Conservation (phyloP, 1,140 invertebrate species). For the Megalonaias nervosa region DNA sequence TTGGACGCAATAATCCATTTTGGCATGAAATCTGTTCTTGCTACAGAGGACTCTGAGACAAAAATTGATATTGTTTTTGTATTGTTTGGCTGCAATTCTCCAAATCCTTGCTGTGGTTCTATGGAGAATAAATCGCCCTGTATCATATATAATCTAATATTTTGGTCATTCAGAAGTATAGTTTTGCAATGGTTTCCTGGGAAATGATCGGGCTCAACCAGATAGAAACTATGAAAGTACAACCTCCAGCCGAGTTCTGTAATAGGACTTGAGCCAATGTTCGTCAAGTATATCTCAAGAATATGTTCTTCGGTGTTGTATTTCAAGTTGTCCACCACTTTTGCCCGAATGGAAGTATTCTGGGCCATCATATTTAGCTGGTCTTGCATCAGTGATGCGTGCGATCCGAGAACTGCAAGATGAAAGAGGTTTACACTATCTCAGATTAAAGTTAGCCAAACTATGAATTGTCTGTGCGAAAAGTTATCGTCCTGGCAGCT, state of each 20-base stretch:
- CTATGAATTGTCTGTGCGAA: no score
- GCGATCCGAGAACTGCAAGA: no score
- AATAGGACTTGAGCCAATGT: constrained; percentile 3
- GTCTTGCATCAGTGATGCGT: constrained; percentile 13
- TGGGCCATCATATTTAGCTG: constrained; percentile 9
- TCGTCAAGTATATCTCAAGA: constrained; percentile 2
- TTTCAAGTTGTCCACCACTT: constrained; percentile 13
- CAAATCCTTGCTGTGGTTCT: constrained; percentile 18
- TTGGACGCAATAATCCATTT: constrained; percentile 18
- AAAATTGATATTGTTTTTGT: constrained; percentile 9
- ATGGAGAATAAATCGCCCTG: constrained; percentile 30
- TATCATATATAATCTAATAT: constrained; percentile 18
- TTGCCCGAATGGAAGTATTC: constrained; percentile 4
- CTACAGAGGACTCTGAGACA: not conserved
- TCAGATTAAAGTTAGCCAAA: no score
- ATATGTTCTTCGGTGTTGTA: constrained; percentile 6
- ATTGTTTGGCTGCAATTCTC: not conserved
- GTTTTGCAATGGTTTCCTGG: constrained; percentile 26
- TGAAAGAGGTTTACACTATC: no score
- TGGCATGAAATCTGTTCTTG: constrained; percentile 26
- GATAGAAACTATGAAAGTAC: constrained; percentile 26
- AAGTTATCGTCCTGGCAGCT: no score
- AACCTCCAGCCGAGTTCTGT: constrained; percentile 13
- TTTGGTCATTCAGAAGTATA: constrained; percentile 2
- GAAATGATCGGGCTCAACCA: constrained; percentile 13